phyloP scores from a whole-genome alignment of 1,140 invertebrate genomes.

The Phenacoccus solenopsis region DNA sequence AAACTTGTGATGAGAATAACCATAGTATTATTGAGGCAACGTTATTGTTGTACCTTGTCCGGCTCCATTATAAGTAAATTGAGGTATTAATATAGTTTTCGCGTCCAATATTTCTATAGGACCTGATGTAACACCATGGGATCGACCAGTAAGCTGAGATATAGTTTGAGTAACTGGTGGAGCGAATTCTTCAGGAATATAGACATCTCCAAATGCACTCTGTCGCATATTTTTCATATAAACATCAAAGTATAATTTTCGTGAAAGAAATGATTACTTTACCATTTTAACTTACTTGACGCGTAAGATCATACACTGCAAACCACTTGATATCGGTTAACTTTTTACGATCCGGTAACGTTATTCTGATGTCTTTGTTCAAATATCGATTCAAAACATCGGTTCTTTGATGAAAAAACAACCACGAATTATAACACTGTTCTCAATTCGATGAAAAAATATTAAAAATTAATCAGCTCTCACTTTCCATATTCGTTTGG shows the following conservation, averaged over 20 bases:
- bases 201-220: conserved; percentile 81
- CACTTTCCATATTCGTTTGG: conserved; percentile 76
- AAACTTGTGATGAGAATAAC: no score
- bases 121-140: conserved; percentile 56
- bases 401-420: conserved; percentile 45
- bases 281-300: not conserved
- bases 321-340: conserved; percentile 83
- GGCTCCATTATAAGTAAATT: conserved; percentile 62
- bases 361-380: conserved; percentile 72
- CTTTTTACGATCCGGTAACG: conserved; percentile 72
- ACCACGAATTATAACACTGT: no score
- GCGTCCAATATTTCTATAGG: conserved; percentile 63
- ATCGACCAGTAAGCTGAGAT: conserved; percentile 52
- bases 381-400: conserved; percentile 74
- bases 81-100: conserved; percentile 60
- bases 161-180: conserved; percentile 62
- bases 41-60: conserved; percentile 39
- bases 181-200: conserved; percentile 81
- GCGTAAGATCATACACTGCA: conserved; percentile 72
- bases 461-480: conserved; percentile 23
- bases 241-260: no score
- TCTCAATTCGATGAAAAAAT: not conserved
- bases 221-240: conserved; percentile 29
- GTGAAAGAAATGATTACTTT: no score
- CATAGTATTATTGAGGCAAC: no score